A percentile compares a stretch with the other conserved stretches of the same genome.
These are phyloP conservation scores for Cololabis saira DNA, from an alignment of 2,113 vertebrate genomes.

Conservation along the genomic window DNA sequence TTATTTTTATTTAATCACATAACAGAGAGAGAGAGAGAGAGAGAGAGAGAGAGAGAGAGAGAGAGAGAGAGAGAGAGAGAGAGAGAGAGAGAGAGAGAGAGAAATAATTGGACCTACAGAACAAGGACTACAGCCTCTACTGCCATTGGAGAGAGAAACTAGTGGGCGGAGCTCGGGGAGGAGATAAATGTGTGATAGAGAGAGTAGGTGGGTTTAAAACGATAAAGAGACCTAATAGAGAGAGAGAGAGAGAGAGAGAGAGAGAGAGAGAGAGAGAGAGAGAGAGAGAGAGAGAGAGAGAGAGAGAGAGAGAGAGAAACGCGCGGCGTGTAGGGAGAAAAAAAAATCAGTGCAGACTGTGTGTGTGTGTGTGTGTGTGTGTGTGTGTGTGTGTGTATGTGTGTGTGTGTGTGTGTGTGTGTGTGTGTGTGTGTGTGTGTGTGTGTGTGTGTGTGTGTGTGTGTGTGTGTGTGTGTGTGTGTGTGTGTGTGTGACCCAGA, in stretches of 20 bases:
- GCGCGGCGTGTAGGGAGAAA: background rate
- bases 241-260: background rate
- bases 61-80: slow-evolving; percentile 22
- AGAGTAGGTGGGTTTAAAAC: slow-evolving; percentile 6
- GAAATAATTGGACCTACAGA: background rate
- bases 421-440: background rate
- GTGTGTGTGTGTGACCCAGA: background rate
- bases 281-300: background rate
- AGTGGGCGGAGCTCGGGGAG: background rate
- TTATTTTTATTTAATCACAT: too few species aligned
- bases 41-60: background rate
- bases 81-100: slow-evolving; percentile 3
- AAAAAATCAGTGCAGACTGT: background rate
- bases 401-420: background rate
- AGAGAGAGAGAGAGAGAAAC: background rate
- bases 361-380: background rate
- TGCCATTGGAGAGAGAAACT: background rate
- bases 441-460: background rate
- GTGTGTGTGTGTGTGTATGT: background rate
- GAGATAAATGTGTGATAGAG: background rate
- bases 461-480: background rate
- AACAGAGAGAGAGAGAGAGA: too few species aligned
- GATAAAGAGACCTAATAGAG: slow-evolving; percentile 1
- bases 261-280: background rate
- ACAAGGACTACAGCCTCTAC: too few species aligned